Percentiles rank a stretch among this genome's conserved stretches.
These are phyloP conservation scores for Agrypnia vestita DNA, from an alignment of 1,140 invertebrate genomes.

Conservation along the genomic window DNA sequence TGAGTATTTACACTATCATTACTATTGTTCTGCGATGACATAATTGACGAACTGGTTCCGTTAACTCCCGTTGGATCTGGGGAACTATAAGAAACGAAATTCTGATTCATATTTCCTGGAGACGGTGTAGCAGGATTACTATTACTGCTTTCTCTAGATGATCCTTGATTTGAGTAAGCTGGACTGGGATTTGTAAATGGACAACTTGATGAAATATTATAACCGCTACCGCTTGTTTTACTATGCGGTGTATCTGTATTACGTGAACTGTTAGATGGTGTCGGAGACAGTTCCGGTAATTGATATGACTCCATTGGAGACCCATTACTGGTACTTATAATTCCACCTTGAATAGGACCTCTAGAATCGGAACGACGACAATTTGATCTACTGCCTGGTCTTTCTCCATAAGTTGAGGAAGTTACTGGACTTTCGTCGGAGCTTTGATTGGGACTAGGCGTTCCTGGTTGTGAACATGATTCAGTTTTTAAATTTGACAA, in stretches of 20 bases:
- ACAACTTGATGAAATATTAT: constrained; percentile 66
- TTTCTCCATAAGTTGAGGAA: constrained; percentile 80
- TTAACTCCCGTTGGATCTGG: constrained; percentile 65
- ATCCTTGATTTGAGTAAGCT: constrained; percentile 67
- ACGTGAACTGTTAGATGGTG: constrained; percentile 69
- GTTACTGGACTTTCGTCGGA: constrained; percentile 81
- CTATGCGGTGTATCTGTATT: constrained; percentile 70
- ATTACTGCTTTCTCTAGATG: constrained; percentile 66
- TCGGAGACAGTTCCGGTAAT: constrained; percentile 71
- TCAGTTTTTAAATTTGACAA: constrained; percentile 56
- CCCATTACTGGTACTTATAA: constrained; percentile 83
- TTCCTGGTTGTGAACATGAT: constrained; percentile 63
- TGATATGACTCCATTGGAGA: constrained; percentile 75
- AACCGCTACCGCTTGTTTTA: constrained; percentile 65
- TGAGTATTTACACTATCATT: constrained; percentile 49
- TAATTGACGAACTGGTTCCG: constrained; percentile 47
- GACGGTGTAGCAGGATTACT: constrained; percentile 68
- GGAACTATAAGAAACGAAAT: constrained; percentile 66
- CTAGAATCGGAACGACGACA: constrained; percentile 72
- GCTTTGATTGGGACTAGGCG: constrained; percentile 71
- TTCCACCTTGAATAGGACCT: constrained; percentile 81
- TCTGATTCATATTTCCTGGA: constrained; percentile 62
- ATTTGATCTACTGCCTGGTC: constrained; percentile 66
- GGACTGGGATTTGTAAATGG: constrained; percentile 68
- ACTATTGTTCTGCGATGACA: constrained; percentile 36